Base-by-base conservation (phyloP, 2,888 invertebrate species). In the Microchrysa polita region DNA sequence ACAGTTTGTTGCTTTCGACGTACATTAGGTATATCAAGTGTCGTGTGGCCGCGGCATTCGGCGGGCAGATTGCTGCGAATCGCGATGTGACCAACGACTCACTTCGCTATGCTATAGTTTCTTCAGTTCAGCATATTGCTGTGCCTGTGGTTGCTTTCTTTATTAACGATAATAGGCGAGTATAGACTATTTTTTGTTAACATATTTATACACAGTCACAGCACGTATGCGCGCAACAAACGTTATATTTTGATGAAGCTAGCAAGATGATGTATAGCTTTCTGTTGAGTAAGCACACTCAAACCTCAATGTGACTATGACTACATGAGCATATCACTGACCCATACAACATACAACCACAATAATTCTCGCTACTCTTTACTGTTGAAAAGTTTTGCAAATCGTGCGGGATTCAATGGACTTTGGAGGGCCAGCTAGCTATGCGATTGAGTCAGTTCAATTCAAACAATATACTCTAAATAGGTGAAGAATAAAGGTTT, bases 21-120 rank as follows among this genome's bases (percentile, higher is more conserved):
- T 18, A 65, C 44, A 18, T 48, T 18, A 65, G 48, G 20, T 65
- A 65, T 65, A 65, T 65, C 44, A 44, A 18, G 65, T 65, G 65
- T 65, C 65, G 65, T 65, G 65, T 48, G 44, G 48, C 65, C 65
- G n/a, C n/a, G n/a, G n/a, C n/a, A n/a, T n/a, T n/a, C n/a, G n/a
- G n/a, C n/a, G 1, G 34, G 48, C 20, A 12, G 48, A 48, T 48
- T 27, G 40, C 10, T n/a, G 14, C 7, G 34, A 42, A 12, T 40
- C n/a, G n/a, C n/a, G n/a, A n/a, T n/a, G n/a, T n/a, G n/a, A n/a
- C n/a, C n/a, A n/a, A n/a, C n/a, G n/a, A n/a, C n/a, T n/a, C n/a
- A n/a, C n/a, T n/a, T n/a, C n/a, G n/a, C n/a, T n/a, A n/a, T n/a
- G 61, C 44, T 65, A 18, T 65, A 12, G 5, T 55, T 65, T 12